Conservation (phyloP, 2,113 vertebrate species). For the Eptatretus burgeri region DNA sequence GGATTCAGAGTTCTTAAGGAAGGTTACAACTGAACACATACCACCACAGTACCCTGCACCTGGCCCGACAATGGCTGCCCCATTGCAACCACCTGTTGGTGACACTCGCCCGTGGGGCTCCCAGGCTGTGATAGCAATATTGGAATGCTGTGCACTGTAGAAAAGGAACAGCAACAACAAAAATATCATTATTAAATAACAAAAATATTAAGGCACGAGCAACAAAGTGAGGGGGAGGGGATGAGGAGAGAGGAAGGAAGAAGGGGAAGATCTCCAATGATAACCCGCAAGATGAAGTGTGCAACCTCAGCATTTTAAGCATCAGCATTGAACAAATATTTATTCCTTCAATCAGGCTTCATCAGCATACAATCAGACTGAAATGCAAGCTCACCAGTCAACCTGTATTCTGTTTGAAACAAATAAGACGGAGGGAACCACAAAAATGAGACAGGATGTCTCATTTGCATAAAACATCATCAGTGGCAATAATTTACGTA, state of each 20-base stretch:
- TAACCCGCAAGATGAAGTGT: no score
- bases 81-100: constrained; percentile 92
- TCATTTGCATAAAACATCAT: no score
- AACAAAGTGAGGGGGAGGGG: no score
- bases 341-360: background rate
- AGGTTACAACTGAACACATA: constrained; percentile 17
- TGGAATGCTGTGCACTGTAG: constrained; percentile 73
- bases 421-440: no score
- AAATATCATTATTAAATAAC: background rate
- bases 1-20: background rate
- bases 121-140: constrained; percentile 86
- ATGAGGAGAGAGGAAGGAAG: no score
- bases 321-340: no score
- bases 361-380: background rate
- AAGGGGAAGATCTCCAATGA: no score
- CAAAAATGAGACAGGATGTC: no score
- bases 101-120: constrained; percentile 88
- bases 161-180: constrained; percentile 5
- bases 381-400: background rate
- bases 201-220: background rate
- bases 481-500: no score
- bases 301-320: no score
- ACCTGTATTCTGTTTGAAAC: no score
- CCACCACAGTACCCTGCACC: constrained; percentile 91
- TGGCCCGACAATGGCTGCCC: constrained; percentile 71